Conservation (phyloP, 2,797 vertebrate species). For the Allobates femoralis region DNA sequence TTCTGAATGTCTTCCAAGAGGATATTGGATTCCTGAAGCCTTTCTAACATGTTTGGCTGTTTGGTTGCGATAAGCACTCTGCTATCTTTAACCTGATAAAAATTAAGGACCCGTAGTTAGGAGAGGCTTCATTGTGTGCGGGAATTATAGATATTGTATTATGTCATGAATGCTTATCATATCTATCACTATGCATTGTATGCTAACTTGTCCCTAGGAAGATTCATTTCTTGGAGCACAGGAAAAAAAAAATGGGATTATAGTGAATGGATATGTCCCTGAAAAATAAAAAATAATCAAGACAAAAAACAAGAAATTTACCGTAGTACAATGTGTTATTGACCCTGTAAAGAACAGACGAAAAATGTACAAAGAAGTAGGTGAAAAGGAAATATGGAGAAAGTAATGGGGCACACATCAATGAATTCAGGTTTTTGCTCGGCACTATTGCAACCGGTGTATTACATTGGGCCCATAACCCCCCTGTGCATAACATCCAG, state of each 20-base stretch:
- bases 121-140: neutral
- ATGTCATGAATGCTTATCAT: neutral
- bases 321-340: neutral
- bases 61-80: conserved; percentile 85
- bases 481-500: too few relatives aligned
- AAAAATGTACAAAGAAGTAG: neutral
- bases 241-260: neutral
- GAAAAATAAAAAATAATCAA: neutral
- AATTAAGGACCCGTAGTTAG: conserved; percentile 53
- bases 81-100: conserved; percentile 83
- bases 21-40: conserved; percentile 84
- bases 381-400: too few relatives aligned
- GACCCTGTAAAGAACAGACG: neutral
- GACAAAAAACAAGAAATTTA: neutral
- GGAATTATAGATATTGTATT: neutral
- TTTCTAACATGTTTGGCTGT: conserved; percentile 85
- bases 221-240: neutral
- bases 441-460: too few relatives aligned
- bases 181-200: neutral
- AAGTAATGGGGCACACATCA: too few relatives aligned
- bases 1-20: conserved; percentile 90
- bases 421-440: too few relatives aligned
- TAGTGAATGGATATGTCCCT: neutral
- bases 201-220: neutral
- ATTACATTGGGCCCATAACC: too few relatives aligned